phyloP scores from a whole-genome alignment of 2,888 invertebrate species.

The Conchocele bisecta region DNA sequence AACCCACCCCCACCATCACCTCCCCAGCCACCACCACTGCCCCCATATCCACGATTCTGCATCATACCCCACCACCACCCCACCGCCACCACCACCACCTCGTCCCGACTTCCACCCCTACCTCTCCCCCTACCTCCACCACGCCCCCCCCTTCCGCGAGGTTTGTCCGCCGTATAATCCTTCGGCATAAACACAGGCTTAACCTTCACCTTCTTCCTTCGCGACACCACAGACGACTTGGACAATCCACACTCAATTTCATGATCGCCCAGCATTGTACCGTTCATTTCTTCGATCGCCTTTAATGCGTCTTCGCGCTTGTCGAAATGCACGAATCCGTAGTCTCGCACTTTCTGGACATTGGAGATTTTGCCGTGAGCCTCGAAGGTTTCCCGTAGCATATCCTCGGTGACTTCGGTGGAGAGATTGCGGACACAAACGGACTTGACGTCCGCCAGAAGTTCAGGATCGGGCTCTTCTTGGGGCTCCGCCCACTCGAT shows the following conservation, averaged over 20 bases:
- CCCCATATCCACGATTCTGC: neutral
- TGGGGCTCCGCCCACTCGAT: conserved; percentile 50
- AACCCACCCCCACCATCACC: neutral
- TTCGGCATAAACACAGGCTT: neutral
- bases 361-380: conserved; percentile 40
- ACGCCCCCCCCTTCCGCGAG: conserved; percentile 24
- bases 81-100: neutral
- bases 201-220: conserved; percentile 8
- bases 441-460: conserved; percentile 33
- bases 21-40: neutral
- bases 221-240: conserved; percentile 36
- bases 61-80: neutral
- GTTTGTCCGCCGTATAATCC: neutral
- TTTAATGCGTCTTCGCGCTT: conserved; percentile 31
- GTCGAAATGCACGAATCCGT: conserved; percentile 53
- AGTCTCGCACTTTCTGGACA: conserved; percentile 53
- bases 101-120: conserved; percentile 1
- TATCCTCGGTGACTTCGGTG: conserved; percentile 35
- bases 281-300: conserved; percentile 41
- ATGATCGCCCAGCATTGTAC: conserved; percentile 26
- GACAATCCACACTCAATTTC: conserved; percentile 39
- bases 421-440: conserved; percentile 44
- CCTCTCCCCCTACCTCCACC: conserved; percentile 13
- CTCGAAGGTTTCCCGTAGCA: conserved; percentile 44
- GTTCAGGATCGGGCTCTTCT: conserved; percentile 22